phyloP scores from a whole-genome alignment of 2,797 vertebrate species.

The Delichon dasypus region DNA sequence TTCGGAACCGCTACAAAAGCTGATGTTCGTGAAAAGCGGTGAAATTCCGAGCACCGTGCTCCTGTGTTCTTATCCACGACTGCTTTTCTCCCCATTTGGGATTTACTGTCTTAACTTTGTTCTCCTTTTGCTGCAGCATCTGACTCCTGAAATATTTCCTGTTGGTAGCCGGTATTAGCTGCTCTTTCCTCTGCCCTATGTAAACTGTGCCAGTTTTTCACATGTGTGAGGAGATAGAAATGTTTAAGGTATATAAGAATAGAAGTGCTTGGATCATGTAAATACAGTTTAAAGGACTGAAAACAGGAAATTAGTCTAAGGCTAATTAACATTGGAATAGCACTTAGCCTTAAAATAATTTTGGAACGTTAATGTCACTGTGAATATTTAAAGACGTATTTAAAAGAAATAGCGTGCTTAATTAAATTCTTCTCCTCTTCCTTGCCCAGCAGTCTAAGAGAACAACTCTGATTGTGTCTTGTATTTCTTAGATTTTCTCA shows the following conservation, averaged over 20 bases:
- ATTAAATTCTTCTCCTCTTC: background rate
- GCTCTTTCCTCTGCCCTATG: background rate
- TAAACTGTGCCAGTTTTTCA: background rate
- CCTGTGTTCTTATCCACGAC: accelerated
- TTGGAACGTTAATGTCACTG: background rate
- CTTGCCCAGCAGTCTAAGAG: background rate
- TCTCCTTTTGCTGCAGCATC: background rate
- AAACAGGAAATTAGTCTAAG: background rate
- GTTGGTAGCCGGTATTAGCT: background rate
- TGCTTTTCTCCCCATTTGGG: background rate
- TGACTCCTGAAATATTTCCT: background rate
- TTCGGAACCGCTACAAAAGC: background rate
- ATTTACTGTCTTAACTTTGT: background rate
- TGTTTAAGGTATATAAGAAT: background rate
- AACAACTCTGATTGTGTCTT: background rate
- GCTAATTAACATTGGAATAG: background rate
- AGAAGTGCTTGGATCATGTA: background rate
- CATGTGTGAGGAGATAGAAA: background rate
- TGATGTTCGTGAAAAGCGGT: accelerated
- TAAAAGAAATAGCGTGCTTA: background rate
- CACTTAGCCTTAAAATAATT: background rate
- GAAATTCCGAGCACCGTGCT: accelerated
- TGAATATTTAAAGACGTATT: background rate
- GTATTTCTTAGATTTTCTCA: background rate
- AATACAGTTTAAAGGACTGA: background rate